Percentiles rank a stretch among this genome's conserved stretches.
Conservation (phyloP, 2,888 invertebrate species). For the Calliopum simillimum region DNA sequence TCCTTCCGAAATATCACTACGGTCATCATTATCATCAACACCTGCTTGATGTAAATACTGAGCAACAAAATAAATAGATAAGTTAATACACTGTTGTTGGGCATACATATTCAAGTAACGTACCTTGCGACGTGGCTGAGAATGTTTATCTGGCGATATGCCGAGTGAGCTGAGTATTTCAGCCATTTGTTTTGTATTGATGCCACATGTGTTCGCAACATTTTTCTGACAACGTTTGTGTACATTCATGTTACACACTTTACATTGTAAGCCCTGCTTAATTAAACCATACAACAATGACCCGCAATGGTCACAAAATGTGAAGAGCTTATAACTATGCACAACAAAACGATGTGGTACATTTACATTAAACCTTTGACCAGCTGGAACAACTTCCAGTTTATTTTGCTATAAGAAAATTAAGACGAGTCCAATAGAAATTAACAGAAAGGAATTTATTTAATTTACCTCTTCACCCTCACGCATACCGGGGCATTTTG, state of each 20-base stretch:
- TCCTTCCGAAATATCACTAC: slow-evolving; percentile 57
- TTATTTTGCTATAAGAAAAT: slow-evolving; percentile 66
- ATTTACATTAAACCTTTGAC: slow-evolving; percentile 96
- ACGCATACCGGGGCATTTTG: slow-evolving; percentile 98
- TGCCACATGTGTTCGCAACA: slow-evolving; percentile 99
- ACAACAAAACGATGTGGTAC: slow-evolving; percentile 96
- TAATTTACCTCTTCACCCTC: slow-evolving; percentile 82
- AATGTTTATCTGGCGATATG: slow-evolving; percentile 88
- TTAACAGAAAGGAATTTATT: background rate
- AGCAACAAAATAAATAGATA: background rate
- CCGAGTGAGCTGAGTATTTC: slow-evolving; percentile 92
- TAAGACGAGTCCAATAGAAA: background rate
- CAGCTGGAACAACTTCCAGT: slow-evolving; percentile 73
- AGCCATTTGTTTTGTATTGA: slow-evolving; percentile 96
- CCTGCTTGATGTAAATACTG: slow-evolving; percentile 66
- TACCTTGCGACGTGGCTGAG: slow-evolving; percentile 74
- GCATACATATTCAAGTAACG: slow-evolving; percentile 29
- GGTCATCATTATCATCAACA: slow-evolving; percentile 68
- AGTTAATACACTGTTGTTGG: background rate
- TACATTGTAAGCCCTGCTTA: slow-evolving; percentile 96
- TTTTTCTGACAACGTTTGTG: slow-evolving; percentile 99
- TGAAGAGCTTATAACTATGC: slow-evolving; percentile 97
- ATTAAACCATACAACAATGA: slow-evolving; percentile 96
- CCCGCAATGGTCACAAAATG: slow-evolving; percentile 99
- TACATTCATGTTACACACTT: slow-evolving; percentile 96